Base-by-base conservation (phyloP, 2,888 invertebrate species). In the Crematogaster levior region DNA sequence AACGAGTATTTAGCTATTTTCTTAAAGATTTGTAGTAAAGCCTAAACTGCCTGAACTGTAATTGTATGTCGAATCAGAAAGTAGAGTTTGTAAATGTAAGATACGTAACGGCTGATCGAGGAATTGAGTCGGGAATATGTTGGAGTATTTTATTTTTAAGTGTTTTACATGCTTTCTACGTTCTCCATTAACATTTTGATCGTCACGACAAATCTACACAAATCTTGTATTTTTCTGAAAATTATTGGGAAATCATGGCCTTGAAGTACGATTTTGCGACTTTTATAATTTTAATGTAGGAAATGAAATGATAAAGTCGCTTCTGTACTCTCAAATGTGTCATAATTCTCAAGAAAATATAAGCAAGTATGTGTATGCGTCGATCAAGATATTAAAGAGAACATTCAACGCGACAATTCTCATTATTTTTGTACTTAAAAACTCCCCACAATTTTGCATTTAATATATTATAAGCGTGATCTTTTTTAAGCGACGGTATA, bases 21-120 rank as follows among this genome's bases (percentile, higher is more conserved):
- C 88, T 84, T 87, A 87, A 84, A 81, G 43, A 83, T 84, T 86
- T 88, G 75, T 86, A 87, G 88, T 53, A 65, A 84, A 87, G 84
- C 88, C 74, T 88, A 84, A 84, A 88, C 84, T 86, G 88, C 82
- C 87, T 86, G 79, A n/a, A 83, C n/a, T 53, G 53, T 65, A 74
- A 68, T 73, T 40, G 40, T 72, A 74, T 34, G 60, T 74, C 46
- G 66, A 81, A 58, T 21, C 46, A 65, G 66, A 83, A 61, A 53
- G 53, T 79, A 81, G 34, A 77, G 60, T 48, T 77, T 83, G 68
- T 73, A 80, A 68, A 48, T 43, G 48, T 65, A 75, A 65, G 60
- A 15, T 77, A 43, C 30, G 46, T 61, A 56, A 63, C 4, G 24
- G 24, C 7, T 15, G 24, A 60, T 40, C 21, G 70, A 37, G 51